Conservation (phyloP, 2,888 invertebrate genomes). For the Ophonus ardosiacus region DNA sequence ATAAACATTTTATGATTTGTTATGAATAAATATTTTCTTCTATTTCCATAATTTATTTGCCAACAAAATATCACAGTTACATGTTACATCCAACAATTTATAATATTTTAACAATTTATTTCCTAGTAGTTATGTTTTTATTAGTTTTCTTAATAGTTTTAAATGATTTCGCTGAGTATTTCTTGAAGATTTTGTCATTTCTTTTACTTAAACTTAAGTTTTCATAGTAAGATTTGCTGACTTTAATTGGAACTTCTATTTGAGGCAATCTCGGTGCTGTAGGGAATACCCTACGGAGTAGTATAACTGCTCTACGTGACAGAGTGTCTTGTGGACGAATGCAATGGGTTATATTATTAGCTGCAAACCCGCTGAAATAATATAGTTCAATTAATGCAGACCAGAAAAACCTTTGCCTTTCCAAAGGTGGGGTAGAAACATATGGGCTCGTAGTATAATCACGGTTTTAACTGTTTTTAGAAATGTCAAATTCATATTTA, state of each 20-base stretch:
- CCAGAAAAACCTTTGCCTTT: too few relatives aligned
- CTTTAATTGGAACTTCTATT: constrained; percentile 55
- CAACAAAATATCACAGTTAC: constrained; percentile 55
- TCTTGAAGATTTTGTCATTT: constrained; percentile 64
- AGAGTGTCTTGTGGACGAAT: constrained; percentile 77
- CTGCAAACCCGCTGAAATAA: constrained; percentile 77
- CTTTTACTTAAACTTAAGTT: constrained; percentile 53
- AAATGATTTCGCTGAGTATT: constrained; percentile 65
- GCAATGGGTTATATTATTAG: constrained; percentile 78
- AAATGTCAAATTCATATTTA: too few relatives aligned
- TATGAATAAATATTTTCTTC: constrained; percentile 40
- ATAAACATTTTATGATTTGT: constrained; percentile 55
- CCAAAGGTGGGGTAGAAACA: too few relatives aligned
- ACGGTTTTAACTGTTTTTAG: too few relatives aligned
- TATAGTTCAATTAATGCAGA: not conserved
- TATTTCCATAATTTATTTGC: constrained; percentile 9
- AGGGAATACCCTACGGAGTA: constrained; percentile 73
- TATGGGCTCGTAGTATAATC: too few relatives aligned
- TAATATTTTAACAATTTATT: constrained; percentile 58
- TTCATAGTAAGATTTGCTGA: constrained; percentile 50
- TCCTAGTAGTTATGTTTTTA: constrained; percentile 56
- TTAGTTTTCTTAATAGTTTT: constrained; percentile 62
- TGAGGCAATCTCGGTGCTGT: constrained; percentile 69
- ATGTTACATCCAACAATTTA: constrained; percentile 24
- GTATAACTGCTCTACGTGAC: constrained; percentile 76